phyloP scores from a whole-genome alignment of 1,140 invertebrate genomes.

The Bathynomus jamesi region DNA sequence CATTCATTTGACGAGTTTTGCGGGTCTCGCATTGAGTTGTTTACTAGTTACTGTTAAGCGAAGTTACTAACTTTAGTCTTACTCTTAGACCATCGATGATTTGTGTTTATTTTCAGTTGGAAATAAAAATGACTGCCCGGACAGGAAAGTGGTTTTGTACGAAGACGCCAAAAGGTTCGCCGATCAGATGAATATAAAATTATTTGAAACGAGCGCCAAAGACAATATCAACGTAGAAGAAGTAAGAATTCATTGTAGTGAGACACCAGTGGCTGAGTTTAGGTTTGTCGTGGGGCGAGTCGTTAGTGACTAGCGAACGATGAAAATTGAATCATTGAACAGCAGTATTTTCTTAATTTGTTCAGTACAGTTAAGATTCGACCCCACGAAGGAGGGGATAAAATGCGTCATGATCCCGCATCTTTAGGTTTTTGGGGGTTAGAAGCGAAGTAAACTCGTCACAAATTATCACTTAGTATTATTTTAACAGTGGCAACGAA shows the following conservation, averaged over 20 bases:
- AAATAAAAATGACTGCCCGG: conserved; percentile 97
- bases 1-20: too few species aligned
- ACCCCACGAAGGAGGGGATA: neutral
- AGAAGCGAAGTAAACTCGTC: too few species aligned
- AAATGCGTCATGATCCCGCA: neutral
- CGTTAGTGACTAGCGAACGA: neutral
- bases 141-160: conserved; percentile 91
- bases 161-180: conserved; percentile 96
- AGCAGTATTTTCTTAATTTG: neutral
- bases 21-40: too few species aligned
- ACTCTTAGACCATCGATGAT: too few species aligned
- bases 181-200: conserved; percentile 88
- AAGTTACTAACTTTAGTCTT: too few species aligned
- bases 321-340: neutral
- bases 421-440: too few species aligned
- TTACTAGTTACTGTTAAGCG: too few species aligned
- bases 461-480: too few species aligned
- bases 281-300: conserved; percentile 12
- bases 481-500: too few species aligned
- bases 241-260: conserved; percentile 49
- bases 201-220: conserved; percentile 98
- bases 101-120: conserved; percentile 92
- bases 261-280: conserved; percentile 24
- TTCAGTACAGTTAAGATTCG: neutral
- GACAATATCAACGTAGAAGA: conserved; percentile 99